A percentile compares a stretch with the other conserved stretches of the same genome.
Evolutionary conservation across 2,888 invertebrate species (phyloP).

Genomic region (Orthosia cruda): DNA sequence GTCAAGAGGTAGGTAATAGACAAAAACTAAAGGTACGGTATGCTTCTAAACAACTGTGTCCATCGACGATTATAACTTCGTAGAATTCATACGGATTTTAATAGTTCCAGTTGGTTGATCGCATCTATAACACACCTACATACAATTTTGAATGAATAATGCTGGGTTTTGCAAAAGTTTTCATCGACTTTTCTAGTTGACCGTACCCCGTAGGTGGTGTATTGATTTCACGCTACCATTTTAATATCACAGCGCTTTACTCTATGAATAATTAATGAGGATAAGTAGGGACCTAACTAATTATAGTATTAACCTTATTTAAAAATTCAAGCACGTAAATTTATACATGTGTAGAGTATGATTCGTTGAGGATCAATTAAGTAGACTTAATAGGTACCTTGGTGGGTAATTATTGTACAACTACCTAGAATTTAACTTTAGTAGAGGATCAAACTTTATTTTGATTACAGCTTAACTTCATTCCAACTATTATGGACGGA

Average conservation of each 20-base stretch:
- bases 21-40: no score
- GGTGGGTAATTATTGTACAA: constrained; percentile 1
- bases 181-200: not conserved
- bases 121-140: no score
- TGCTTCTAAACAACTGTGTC: no score
- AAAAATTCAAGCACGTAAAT: constrained; percentile 39
- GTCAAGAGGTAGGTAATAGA: no score
- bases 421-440: constrained; percentile 14
- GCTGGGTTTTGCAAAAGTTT: not conserved
- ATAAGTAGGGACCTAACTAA: not conserved
- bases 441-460: not conserved
- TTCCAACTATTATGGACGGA: not conserved
- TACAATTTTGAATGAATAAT: no score
- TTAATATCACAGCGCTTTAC: constrained; percentile 11
- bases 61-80: no score
- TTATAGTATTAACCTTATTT: constrained; percentile 32
- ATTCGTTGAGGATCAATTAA: constrained; percentile 26
- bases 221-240: constrained; percentile 30
- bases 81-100: no score
- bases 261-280: constrained; percentile 34
- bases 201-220: not conserved
- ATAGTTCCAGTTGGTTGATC: no score
- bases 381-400: not conserved
- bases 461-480: constrained; percentile 16
- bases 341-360: not conserved